A percentile compares a stretch with the other conserved stretches of the same genome.
phyloP scores from a whole-genome alignment of 2,888 invertebrate genomes.

The Subacronicta megacephala region DNA sequence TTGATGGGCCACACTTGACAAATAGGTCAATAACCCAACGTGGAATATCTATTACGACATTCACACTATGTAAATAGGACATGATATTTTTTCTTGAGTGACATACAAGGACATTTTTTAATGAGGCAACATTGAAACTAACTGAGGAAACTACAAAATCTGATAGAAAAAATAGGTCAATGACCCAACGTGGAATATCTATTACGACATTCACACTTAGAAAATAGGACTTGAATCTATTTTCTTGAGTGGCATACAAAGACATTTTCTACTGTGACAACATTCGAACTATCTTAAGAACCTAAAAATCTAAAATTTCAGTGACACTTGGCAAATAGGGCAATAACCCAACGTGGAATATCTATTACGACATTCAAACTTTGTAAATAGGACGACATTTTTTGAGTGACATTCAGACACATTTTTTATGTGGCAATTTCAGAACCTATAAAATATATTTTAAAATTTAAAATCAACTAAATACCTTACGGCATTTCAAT shows the following conservation, averaged over 20 bases:
- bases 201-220: conserved; percentile 38
- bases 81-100: no score
- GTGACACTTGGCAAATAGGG: conserved; percentile 48
- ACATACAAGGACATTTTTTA: no score
- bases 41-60: conserved; percentile 45
- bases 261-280: no score
- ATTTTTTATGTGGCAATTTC: neutral
- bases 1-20: conserved; percentile 36
- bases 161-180: conserved; percentile 50
- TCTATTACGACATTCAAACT: conserved; percentile 44
- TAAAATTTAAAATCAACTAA: no score
- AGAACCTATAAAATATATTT: neutral
- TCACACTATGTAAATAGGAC: conserved; percentile 20
- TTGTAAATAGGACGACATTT: conserved; percentile 10
- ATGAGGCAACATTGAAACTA: no score
- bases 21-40: conserved; percentile 45
- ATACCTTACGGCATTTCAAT: no score
- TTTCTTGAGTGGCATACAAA: no score
- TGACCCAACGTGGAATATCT: conserved; percentile 44
- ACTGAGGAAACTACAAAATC: no score
- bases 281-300: no score
- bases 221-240: conserved; percentile 1
- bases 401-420: conserved; percentile 7
- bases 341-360: conserved; percentile 43
- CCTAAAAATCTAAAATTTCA: no score